Evolutionary conservation across 2,888 invertebrate species (phyloP).

Genomic region (Zygaena filipendulae): DNA sequence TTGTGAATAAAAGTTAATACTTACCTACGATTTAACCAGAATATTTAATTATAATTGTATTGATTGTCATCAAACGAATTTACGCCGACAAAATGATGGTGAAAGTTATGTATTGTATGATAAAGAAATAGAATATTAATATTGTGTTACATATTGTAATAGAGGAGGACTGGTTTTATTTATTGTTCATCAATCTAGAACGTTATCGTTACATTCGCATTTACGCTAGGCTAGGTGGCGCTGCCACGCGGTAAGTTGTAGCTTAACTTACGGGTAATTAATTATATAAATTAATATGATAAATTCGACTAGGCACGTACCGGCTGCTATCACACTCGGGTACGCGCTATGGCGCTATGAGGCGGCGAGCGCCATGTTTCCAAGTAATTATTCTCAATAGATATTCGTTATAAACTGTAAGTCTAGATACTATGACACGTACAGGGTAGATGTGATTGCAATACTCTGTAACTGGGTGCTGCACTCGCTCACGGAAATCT

Average conservation of each 20-base stretch:
- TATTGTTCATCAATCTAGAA: conserved; percentile 55
- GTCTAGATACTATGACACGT: conserved; percentile 60
- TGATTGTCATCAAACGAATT: conserved; percentile 61
- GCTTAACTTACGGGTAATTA: conserved; percentile 29
- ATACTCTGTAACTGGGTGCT: conserved; percentile 57
- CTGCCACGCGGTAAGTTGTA: conserved; percentile 29
- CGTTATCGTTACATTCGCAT: conserved; percentile 55
- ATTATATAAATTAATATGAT: conserved; percentile 23
- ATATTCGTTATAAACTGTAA: conserved; percentile 50
- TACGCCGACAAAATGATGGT: conserved; percentile 37
- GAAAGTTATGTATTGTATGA: conserved; percentile 21
- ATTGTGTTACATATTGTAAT: too few species aligned
- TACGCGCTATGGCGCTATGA: conserved; percentile 10
- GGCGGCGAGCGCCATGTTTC: conserved; percentile 29
- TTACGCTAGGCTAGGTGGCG: conserved; percentile 64
- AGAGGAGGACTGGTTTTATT: conserved; percentile 55
- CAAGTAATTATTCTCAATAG: conserved; percentile 42
- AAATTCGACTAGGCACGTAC: conserved; percentile 24
- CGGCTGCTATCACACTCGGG: conserved; percentile 31
- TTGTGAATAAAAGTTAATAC: conserved; percentile 61
- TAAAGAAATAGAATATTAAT: not conserved
- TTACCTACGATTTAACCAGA: conserved; percentile 55
- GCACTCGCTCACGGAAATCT: too few species aligned
- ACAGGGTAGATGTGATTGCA: conserved; percentile 65
- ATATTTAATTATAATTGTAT: conserved; percentile 57